Evolutionary conservation across 1,140 invertebrate genomes (phyloP).

Genomic region (Campoletis sonorensis): DNA sequence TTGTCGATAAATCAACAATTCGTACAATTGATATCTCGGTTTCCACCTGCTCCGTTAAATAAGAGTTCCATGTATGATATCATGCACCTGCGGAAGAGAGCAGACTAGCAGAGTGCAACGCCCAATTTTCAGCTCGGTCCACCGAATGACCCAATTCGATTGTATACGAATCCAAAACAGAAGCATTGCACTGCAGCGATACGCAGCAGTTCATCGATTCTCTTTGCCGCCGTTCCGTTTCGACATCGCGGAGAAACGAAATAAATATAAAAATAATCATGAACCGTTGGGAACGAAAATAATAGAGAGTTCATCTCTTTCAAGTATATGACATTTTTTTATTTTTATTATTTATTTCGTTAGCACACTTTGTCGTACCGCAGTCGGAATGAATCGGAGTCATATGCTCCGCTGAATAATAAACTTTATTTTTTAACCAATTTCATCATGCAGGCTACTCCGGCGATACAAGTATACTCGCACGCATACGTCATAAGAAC

Average conservation of each 20-base stretch:
- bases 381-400: not conserved
- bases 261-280: not conserved
- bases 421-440: too few species aligned
- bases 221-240: constrained; percentile 19
- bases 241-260: not conserved
- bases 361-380: not conserved
- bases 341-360: too few species aligned
- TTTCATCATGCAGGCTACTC: too few species aligned
- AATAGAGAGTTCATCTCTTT: not conserved
- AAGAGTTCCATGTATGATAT: not conserved
- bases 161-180: not conserved
- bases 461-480: too few species aligned
- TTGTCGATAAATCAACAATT: not conserved
- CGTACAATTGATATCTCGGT: not conserved
- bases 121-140: constrained; percentile 5
- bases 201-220: not conserved
- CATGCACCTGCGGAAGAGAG: not conserved
- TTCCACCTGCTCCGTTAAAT: not conserved
- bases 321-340: not conserved
- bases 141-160: constrained; percentile 21
- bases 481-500: too few species aligned
- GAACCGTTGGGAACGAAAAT: not conserved
- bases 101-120: not conserved
- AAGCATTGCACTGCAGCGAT: not conserved
- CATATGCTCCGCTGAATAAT: too few species aligned